Evolutionary conservation across 1,140 invertebrate species (phyloP).

Genomic region (Drosophila pruinosa): DNA sequence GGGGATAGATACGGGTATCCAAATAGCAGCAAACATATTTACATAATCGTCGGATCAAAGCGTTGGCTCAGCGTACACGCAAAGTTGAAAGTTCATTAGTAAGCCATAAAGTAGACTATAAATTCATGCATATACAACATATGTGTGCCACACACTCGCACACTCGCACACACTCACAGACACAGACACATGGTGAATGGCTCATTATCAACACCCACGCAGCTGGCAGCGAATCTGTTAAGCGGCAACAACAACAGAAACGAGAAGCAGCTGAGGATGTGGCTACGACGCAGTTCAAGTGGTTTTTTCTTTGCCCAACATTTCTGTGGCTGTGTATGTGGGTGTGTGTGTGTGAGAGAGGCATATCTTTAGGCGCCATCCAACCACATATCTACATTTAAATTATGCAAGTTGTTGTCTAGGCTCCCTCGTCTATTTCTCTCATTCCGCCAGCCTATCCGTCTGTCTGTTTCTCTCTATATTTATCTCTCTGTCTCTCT

Average conservation of each 20-base stretch:
- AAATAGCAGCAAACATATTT: slow-evolving; percentile 13
- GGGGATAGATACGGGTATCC: slow-evolving; percentile 1
- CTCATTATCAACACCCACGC: slow-evolving; percentile 67
- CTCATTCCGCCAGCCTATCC: background rate
- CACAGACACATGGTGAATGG: slow-evolving; percentile 44
- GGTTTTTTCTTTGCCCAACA: slow-evolving; percentile 55
- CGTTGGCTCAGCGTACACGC: slow-evolving; percentile 3
- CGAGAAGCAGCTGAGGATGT: slow-evolving; percentile 28
- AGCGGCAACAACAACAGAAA: slow-evolving; percentile 46
- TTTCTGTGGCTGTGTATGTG: background rate
- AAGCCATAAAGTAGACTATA: slow-evolving; percentile 80
- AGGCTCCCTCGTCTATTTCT: slow-evolving; percentile 45
- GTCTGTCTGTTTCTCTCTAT: background rate
- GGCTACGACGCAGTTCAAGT: slow-evolving; percentile 55
- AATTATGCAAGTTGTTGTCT: slow-evolving; percentile 80
- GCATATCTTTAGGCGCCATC: slow-evolving; percentile 72
- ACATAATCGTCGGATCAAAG: slow-evolving; percentile 37
- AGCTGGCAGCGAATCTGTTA: slow-evolving; percentile 49
- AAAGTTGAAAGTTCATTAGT: slow-evolving; percentile 80
- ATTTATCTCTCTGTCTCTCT: background rate
- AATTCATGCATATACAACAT: slow-evolving; percentile 56
- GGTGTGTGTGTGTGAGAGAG: slow-evolving; percentile 25
- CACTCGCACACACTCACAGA: slow-evolving; percentile 27
- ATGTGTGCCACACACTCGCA: slow-evolving; percentile 47
- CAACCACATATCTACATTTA: slow-evolving; percentile 77